These are phyloP conservation scores for Andrena minutula DNA, from an alignment of 2,888 invertebrate species.

Conservation along the genomic window DNA sequence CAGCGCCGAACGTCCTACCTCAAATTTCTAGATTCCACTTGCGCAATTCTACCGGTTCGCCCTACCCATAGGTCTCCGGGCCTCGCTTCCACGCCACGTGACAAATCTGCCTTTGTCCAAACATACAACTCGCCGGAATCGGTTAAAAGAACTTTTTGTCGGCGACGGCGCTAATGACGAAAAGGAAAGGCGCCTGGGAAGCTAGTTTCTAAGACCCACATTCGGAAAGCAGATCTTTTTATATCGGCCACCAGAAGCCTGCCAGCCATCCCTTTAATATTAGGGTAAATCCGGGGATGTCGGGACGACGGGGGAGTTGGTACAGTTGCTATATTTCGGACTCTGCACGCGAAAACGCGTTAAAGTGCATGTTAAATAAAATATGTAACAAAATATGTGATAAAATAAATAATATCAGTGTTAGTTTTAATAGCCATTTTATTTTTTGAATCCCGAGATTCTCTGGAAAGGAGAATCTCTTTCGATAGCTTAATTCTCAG, in stretches of 20 bases:
- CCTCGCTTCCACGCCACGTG: constrained; percentile 22
- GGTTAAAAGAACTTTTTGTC: constrained; percentile 7
- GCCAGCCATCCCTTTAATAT: not conserved
- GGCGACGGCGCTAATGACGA: constrained; percentile 33
- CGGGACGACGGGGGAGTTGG: too few species aligned
- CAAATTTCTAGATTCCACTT: constrained; percentile 68
- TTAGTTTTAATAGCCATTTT: too few species aligned
- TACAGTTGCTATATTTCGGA: too few species aligned
- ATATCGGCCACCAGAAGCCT: constrained; percentile 23
- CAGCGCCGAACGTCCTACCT: constrained; percentile 51
- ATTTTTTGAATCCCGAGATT: too few species aligned
- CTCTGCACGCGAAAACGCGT: too few species aligned
- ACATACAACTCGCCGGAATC: constrained; percentile 18
- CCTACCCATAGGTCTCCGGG: constrained; percentile 5
- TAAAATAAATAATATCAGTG: too few species aligned
- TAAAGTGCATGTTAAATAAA: too few species aligned
- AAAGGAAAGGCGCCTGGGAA: constrained; percentile 34
- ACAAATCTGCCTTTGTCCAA: constrained; percentile 55
- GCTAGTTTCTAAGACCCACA: constrained; percentile 28
- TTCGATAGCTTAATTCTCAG: too few species aligned
- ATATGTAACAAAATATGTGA: too few species aligned
- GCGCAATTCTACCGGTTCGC: constrained; percentile 53
- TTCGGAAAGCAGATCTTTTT: constrained; percentile 30
- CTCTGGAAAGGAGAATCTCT: too few species aligned
- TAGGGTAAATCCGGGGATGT: not conserved